Evolutionary conservation across 1,140 invertebrate species (phyloP), one percentile per base, ranked within the genome.

Genomic region (Calephelis nemesis): DNA sequence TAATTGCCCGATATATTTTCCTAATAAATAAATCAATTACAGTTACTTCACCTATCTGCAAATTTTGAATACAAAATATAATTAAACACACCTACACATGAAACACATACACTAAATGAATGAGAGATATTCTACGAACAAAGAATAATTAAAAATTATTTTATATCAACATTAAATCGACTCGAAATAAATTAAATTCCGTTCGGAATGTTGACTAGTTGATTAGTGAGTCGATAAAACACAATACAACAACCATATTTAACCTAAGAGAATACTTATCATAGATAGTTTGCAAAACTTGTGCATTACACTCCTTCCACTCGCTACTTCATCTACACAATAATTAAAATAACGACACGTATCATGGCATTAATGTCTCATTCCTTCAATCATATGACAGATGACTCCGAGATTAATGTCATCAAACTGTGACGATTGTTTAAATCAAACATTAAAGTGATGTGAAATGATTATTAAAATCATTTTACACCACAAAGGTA

Each of bases 21-120:
- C 87, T 88, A 90, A 87, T 90, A 90, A 90, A 88, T 87, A 87
- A 90, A 87, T 90, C 81, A 87, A 87, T 87, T 85, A 79, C 79
- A 75, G 72, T 71, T 78, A 74, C 73, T 74, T 77, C 74, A 69
- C 74, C 71, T 73, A 79, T 54, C 71, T 68, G 65, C 69, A 73
- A 67, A 74, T 77, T 79, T 69, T 67, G 63, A 75, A 79, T 70
- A 76, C 67, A 74, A 73, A 77, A 75, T 69, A 72, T 81, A 78
- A 73, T 84, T 79, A 85, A 85, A 84, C 83, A 87, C 84, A 80
- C 80, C 81, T 87, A 87, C 70, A 77, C 76, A 78, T 80, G 72
- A 78, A 76, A 88, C 84, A 88, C 83, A 76, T 85, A 84, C 77
- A 88, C 85, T 85, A 90, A 90, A 88, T 82, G 81, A 87, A 78